These are phyloP conservation scores for Peromyscus nudipes DNA, from an alignment of 2,797 vertebrate genomes.

Conservation along the genomic window DNA sequence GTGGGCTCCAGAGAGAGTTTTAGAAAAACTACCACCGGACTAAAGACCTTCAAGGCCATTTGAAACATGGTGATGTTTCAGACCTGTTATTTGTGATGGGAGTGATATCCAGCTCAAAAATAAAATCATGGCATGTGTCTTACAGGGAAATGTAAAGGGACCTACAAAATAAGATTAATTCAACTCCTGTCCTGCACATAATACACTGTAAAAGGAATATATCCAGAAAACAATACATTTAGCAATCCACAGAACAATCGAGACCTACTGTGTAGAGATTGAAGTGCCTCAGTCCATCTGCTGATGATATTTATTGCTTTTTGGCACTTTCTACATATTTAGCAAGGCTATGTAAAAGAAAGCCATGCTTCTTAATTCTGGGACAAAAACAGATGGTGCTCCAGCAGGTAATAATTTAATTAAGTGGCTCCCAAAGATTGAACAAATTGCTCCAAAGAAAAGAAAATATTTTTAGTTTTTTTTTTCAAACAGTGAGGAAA, in stretches of 20 bases:
- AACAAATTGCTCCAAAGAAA: conserved; percentile 77
- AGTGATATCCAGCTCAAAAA: not conserved
- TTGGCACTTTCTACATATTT: conserved; percentile 79
- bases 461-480: conserved; percentile 71
- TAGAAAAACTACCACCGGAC: not conserved
- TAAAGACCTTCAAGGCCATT: not conserved
- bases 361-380: conserved; percentile 85
- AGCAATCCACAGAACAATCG: conserved; percentile 85
- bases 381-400: conserved; percentile 93
- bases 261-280: conserved; percentile 83
- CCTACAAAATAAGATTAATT: conserved; percentile 51
- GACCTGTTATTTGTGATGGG: not conserved
- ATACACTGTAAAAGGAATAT: conserved; percentile 78
- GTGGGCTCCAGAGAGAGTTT: not conserved
- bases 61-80: not conserved
- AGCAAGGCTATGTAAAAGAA: conserved; percentile 84
- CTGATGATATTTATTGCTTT: conserved; percentile 77
- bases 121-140: not conserved
- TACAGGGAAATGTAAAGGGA: not conserved
- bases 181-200: conserved; percentile 23
- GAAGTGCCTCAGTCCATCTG: conserved; percentile 87
- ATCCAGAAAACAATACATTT: conserved; percentile 83
- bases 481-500: not conserved
- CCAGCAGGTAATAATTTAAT: conserved; percentile 94
- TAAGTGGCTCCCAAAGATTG: conserved; percentile 80